Conservation (phyloP, 2,888 invertebrate species). For the Acrobasis suavella region DNA sequence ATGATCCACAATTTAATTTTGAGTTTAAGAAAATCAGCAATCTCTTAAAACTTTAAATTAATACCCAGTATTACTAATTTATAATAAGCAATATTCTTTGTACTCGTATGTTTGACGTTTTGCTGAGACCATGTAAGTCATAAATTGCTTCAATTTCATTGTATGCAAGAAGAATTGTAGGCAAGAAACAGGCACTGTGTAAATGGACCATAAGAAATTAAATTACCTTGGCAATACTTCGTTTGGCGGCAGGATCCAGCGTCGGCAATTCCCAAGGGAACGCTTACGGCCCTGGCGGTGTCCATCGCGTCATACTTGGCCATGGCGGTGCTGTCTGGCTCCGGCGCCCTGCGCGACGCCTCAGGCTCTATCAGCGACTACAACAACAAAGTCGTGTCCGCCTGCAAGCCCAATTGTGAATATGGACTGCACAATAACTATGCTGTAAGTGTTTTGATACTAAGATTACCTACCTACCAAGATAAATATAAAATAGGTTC, state of each 20-base stretch:
- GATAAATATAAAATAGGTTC: no score
- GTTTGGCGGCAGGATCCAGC: conserved; percentile 89
- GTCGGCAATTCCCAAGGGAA: conserved; percentile 96
- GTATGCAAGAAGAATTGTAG: no score
- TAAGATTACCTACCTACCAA: no score
- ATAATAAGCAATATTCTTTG: no score
- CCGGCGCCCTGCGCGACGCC: conserved; percentile 90
- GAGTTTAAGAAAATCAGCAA: no score
- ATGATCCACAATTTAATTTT: no score
- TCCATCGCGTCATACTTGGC: conserved; percentile 93
- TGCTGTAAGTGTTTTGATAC: conserved; percentile 81
- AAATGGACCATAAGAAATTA: not conserved
- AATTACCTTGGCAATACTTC: not conserved
- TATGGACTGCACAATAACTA: conserved; percentile 94
- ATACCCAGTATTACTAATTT: no score
- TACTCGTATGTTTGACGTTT: no score
- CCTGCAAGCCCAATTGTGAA: conserved; percentile 73
- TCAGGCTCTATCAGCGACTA: conserved; percentile 82
- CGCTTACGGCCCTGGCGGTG: conserved; percentile 91
- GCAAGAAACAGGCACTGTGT: no score
- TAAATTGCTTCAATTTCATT: no score
- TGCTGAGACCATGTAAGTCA: no score
- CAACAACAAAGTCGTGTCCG: conserved; percentile 80
- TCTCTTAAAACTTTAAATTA: no score
- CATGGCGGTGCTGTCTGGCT: conserved; percentile 92